Evolutionary conservation across 2,888 invertebrate genomes (phyloP).

Genomic region (Platycheirus albimanus): DNA sequence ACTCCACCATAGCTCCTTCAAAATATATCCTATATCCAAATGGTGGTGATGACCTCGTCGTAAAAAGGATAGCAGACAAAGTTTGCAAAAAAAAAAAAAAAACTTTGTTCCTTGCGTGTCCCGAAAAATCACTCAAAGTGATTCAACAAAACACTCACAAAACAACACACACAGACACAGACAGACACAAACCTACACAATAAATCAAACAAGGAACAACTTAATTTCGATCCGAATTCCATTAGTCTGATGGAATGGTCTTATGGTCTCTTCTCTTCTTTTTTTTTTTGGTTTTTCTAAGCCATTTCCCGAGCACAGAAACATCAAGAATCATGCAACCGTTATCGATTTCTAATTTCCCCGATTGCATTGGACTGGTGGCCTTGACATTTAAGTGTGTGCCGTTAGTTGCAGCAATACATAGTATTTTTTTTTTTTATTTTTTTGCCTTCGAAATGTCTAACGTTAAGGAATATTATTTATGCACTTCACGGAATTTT

Average conservation of each 20-base stretch:
- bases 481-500: conserved; percentile 35
- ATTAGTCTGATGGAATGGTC: conserved; percentile 54
- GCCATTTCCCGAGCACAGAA: background rate
- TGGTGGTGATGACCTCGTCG: conserved; percentile 15
- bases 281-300: background rate
- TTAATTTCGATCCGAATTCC: conserved; percentile 33
- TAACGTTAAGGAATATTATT: conserved; percentile 32
- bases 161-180: background rate
- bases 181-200: background rate
- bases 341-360: conserved; percentile 62
- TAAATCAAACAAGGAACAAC: conserved; percentile 31
- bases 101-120: conserved; percentile 47
- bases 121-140: conserved; percentile 52
- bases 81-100: conserved; percentile 16
- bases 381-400: conserved; percentile 63
- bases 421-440: conserved; percentile 8
- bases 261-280: background rate
- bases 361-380: conserved; percentile 37
- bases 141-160: conserved; percentile 7
- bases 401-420: conserved; percentile 14
- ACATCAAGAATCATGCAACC: conserved; percentile 32
- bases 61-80: conserved; percentile 25
- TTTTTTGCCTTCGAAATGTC: conserved; percentile 10
- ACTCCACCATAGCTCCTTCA: background rate
- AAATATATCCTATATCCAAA: conserved; percentile 10